Evolutionary conservation across 1,140 invertebrate genomes (phyloP).

Genomic region (Wiebesia pumilae): DNA sequence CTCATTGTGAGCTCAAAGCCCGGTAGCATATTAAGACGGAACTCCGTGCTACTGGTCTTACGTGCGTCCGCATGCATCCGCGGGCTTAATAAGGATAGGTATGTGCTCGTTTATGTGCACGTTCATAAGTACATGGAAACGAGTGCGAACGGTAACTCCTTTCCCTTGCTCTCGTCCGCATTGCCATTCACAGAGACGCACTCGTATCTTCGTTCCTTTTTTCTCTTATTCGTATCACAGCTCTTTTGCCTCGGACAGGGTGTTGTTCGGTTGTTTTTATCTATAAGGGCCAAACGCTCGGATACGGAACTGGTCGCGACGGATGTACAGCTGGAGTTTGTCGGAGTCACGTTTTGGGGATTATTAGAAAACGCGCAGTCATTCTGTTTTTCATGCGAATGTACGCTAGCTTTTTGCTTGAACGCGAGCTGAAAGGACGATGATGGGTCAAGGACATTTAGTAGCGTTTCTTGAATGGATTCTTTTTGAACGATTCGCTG

Average conservation of each 20-base stretch:
- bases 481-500: background rate
- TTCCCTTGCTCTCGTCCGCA: background rate
- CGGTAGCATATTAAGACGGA: slow-evolving; percentile 32
- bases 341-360: slow-evolving; percentile 37
- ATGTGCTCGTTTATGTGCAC: background rate
- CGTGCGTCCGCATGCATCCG: slow-evolving; percentile 35
- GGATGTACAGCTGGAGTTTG: background rate
- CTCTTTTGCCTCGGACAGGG: background rate
- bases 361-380: slow-evolving; percentile 17
- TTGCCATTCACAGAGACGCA: background rate
- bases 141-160: background rate
- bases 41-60: background rate
- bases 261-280: background rate
- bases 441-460: background rate
- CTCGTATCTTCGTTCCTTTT: background rate
- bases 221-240: background rate
- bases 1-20: background rate
- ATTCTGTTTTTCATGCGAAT: slow-evolving; percentile 1
- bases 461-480: background rate
- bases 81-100: slow-evolving; percentile 21
- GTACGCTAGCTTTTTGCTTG: background rate
- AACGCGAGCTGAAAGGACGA: background rate
- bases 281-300: background rate
- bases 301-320: background rate
- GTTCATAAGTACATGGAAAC: background rate